A percentile compares a stretch with the other conserved stretches of the same genome.
phyloP scores from a whole-genome alignment of 2,888 invertebrate genomes.

The Acronicta psi region DNA sequence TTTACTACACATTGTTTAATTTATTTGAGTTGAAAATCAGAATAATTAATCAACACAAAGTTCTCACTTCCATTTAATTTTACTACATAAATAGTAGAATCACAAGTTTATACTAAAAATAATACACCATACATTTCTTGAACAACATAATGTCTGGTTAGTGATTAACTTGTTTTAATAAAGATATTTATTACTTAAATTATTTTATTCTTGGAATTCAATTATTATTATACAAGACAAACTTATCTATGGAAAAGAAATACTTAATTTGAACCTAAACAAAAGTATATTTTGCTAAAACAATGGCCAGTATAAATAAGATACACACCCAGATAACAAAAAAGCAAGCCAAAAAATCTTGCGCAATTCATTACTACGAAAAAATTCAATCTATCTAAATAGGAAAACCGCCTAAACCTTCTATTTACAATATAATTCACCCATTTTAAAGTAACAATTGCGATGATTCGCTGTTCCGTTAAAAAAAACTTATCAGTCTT shows the following conservation, averaged over 20 bases:
- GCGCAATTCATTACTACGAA: not conserved
- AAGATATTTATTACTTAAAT: too few species aligned
- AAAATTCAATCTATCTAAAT: not conserved
- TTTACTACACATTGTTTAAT: conserved; percentile 1
- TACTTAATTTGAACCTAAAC: conserved; percentile 12
- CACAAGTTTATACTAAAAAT: not conserved
- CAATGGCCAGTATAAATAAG: not conserved
- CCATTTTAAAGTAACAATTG: conserved; percentile 5
- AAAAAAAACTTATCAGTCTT: conserved; percentile 48
- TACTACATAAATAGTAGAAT: not conserved
- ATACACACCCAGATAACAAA: not conserved
- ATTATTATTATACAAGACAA: too few species aligned
- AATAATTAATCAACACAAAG: conserved; percentile 7
- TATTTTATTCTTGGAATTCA: too few species aligned
- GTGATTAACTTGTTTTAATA: too few species aligned
- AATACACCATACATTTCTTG: not conserved
- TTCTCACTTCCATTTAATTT: conserved; percentile 1
- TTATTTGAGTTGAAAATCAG: not conserved
- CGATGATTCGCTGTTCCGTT: conserved; percentile 7
- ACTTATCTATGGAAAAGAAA: not conserved
- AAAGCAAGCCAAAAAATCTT: conserved; percentile 9
- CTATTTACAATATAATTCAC: conserved; percentile 36
- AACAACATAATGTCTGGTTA: not conserved
- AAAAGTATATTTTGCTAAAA: conserved; percentile 17
- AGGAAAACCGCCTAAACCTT: conserved; percentile 7